Evolutionary conservation across 2,113 vertebrate genomes (phyloP).

Genomic region (Tapirus terrestris): DNA sequence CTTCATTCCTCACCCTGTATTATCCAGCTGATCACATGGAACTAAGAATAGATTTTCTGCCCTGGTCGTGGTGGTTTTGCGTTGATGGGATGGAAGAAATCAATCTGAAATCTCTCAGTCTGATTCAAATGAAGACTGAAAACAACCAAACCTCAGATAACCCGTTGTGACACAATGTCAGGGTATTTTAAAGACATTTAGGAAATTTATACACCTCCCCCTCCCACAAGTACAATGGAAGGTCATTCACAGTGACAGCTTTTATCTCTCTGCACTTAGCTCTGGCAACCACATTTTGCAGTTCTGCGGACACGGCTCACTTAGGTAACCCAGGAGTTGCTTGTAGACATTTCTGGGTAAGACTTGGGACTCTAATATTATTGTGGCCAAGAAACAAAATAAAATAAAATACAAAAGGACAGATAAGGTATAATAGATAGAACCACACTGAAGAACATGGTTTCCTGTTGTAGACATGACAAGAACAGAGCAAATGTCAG

Average conservation of each 20-base stretch:
- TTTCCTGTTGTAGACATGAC: not conserved
- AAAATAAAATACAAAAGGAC: not conserved
- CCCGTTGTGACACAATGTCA: rapidly evolving
- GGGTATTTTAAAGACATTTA: not conserved
- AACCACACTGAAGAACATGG: not conserved
- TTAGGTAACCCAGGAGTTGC: not conserved
- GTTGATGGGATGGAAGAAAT: slow-evolving; percentile 26
- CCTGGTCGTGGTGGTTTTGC: not conserved
- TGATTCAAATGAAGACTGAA: slow-evolving; percentile 14
- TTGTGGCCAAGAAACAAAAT: not conserved
- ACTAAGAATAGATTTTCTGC: slow-evolving; percentile 51
- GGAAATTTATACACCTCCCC: not conserved
- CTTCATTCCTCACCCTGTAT: not conserved
- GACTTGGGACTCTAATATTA: not conserved
- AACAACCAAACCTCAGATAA: not conserved
- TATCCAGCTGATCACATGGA: not conserved
- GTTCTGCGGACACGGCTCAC: not conserved
- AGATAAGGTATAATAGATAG: not conserved
- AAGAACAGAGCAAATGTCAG: not conserved
- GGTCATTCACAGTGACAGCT: not conserved
- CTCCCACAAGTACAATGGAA: not conserved
- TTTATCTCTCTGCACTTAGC: not conserved
- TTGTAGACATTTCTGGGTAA: not conserved
- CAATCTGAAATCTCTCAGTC: slow-evolving; percentile 36
- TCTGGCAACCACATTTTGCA: not conserved